phyloP scores from a whole-genome alignment of 2,113 vertebrate species.

The Synchiropus splendidus region DNA sequence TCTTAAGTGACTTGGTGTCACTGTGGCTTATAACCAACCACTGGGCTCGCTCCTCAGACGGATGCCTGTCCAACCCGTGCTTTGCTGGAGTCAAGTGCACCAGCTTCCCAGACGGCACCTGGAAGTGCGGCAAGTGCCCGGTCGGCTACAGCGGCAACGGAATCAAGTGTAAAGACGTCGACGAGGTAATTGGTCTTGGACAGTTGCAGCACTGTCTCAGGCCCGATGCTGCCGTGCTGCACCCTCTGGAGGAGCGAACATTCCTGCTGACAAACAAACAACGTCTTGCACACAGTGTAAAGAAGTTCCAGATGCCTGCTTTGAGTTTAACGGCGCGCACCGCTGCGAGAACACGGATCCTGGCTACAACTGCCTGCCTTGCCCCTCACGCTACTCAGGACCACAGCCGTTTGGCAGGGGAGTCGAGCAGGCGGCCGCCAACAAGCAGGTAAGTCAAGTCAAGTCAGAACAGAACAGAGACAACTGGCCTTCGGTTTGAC shows the following conservation, averaged over 20 bases:
- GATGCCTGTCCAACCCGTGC: slow-evolving; percentile 94
- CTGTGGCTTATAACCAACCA: neutral
- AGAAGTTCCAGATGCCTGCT: slow-evolving; percentile 87
- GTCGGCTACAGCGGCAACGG: slow-evolving; percentile 86
- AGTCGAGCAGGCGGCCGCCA: slow-evolving; percentile 78
- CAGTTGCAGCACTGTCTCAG: too few species aligned
- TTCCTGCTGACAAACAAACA: too few species aligned
- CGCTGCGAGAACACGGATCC: slow-evolving; percentile 91
- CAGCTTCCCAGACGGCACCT: slow-evolving; percentile 88
- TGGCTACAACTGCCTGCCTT: slow-evolving; percentile 93
- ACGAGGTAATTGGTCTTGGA: slow-evolving; percentile 76
- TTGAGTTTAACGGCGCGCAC: slow-evolving; percentile 82
- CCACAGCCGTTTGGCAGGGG: slow-evolving; percentile 84
- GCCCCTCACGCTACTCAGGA: slow-evolving; percentile 84
- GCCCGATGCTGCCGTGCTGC: too few species aligned
- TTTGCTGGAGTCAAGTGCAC: slow-evolving; percentile 84
- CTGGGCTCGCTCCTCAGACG: slow-evolving; percentile 69
- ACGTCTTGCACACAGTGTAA: slow-evolving; percentile 75
- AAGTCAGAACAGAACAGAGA: too few species aligned
- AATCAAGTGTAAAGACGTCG: slow-evolving; percentile 81
- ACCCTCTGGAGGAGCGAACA: too few species aligned
- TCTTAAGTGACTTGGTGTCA: neutral
- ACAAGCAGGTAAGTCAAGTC: slow-evolving; percentile 80
- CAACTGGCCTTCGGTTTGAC: too few species aligned
- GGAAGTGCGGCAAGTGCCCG: slow-evolving; percentile 93